A percentile compares a stretch with the other conserved stretches of the same genome.
Evolutionary conservation across 1,140 invertebrate genomes (phyloP).

Genomic region (Zaprionus ghesquierei): DNA sequence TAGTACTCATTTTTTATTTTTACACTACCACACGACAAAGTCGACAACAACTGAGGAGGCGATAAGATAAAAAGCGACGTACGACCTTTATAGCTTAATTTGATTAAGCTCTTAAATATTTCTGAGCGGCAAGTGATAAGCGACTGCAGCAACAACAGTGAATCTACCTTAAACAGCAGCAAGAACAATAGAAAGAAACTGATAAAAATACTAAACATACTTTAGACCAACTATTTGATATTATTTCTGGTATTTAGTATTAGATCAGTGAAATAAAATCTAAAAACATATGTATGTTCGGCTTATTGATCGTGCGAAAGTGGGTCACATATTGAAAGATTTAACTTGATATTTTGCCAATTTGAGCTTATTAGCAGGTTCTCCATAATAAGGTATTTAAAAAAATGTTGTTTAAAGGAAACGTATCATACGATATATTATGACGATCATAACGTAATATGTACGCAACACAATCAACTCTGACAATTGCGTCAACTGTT

Average conservation of each 20-base stretch:
- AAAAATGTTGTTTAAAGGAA: neutral
- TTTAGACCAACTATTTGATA: neutral
- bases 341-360: neutral
- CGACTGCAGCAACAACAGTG: neutral
- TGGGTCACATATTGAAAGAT: neutral
- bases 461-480: slow-evolving; percentile 15
- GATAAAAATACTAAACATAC: slow-evolving; percentile 39
- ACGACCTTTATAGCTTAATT: slow-evolving; percentile 81
- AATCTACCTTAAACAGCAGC: slow-evolving; percentile 1
- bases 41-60: slow-evolving; percentile 8
- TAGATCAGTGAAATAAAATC: neutral
- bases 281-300: neutral
- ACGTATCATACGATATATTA: slow-evolving; percentile 4
- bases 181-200: slow-evolving; percentile 2
- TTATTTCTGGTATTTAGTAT: neutral
- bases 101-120: slow-evolving; percentile 79
- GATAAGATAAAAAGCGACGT: slow-evolving; percentile 72
- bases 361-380: neutral
- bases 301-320: neutral
- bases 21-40: slow-evolving; percentile 27
- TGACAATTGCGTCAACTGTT: slow-evolving; percentile 45
- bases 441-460: slow-evolving; percentile 17
- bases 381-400: neutral
- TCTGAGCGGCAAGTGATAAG: slow-evolving; percentile 40
- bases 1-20: slow-evolving; percentile 16